phyloP scores from a whole-genome alignment of 2,888 invertebrate species.

The Macrophya alboannulata region DNA sequence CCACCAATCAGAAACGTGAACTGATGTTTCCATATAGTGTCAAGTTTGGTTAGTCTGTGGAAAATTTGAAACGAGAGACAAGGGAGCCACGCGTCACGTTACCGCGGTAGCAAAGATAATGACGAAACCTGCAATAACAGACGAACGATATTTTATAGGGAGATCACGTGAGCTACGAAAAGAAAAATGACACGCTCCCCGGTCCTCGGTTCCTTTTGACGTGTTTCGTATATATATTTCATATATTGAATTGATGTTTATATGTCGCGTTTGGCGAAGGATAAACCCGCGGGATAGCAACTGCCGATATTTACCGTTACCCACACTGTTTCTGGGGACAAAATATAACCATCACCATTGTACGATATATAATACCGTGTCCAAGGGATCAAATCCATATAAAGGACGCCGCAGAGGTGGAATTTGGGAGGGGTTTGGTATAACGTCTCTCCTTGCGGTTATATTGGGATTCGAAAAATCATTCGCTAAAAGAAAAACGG shows the following conservation, averaged over 20 bases:
- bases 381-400: conserved; percentile 73
- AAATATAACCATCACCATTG: conserved; percentile 67
- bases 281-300: conserved; percentile 72
- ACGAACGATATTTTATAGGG: conserved; percentile 78
- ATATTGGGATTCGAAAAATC: conserved; percentile 50
- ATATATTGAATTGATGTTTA: conserved; percentile 79
- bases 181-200: conserved; percentile 74
- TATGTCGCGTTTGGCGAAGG: conserved; percentile 75
- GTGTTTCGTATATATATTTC: conserved; percentile 72
- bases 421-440: conserved; percentile 46
- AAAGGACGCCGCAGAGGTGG: conserved; percentile 57
- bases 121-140: conserved; percentile 70
- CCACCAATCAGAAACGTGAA: conserved; percentile 37
- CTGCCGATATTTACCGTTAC: conserved; percentile 56
- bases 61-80: conserved; percentile 57
- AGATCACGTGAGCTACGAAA: conserved; percentile 75
- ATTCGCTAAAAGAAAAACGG: conserved; percentile 41
- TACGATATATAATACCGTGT: conserved; percentile 69
- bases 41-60: background rate
- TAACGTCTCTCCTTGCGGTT: conserved; percentile 49
- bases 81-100: conserved; percentile 56
- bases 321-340: conserved; percentile 62
- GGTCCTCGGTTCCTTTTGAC: conserved; percentile 64
- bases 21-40: background rate
- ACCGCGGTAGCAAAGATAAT: conserved; percentile 22